These are phyloP conservation scores for Peucedramus taeniatus DNA, from an alignment of 2,113 vertebrate species.

Conservation along the genomic window DNA sequence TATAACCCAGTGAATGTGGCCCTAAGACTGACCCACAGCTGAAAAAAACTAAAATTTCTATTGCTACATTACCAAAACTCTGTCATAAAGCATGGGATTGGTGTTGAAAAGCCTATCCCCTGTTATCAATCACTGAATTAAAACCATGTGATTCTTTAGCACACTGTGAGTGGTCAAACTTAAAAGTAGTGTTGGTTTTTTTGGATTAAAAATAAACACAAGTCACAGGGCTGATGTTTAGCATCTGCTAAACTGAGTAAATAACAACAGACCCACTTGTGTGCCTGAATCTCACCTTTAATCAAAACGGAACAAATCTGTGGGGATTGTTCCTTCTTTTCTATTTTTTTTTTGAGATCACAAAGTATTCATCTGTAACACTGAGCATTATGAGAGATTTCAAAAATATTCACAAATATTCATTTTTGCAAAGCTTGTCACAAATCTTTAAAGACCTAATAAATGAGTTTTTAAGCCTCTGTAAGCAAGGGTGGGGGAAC, in stretches of 20 bases:
- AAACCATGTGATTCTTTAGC: background rate
- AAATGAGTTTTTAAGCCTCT: slow-evolving; percentile 52
- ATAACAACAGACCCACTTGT: background rate
- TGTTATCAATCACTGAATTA: background rate
- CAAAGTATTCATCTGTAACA: background rate
- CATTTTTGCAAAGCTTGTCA: slow-evolving; percentile 5
- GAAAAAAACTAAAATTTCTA: background rate
- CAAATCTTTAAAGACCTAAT: slow-evolving; percentile 8
- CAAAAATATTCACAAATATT: slow-evolving; percentile 32
- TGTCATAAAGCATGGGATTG: background rate
- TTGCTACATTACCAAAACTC: background rate
- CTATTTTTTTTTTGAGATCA: background rate
- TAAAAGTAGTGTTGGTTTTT: background rate
- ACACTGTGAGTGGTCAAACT: background rate
- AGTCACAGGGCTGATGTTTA: background rate
- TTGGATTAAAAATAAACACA: background rate
- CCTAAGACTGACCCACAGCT: background rate
- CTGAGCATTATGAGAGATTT: slow-evolving; percentile 25
- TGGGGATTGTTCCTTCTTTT: background rate
- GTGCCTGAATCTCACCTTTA: slow-evolving; percentile 22
- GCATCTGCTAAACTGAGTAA: background rate
- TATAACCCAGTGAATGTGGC: background rate
- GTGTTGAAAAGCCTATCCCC: background rate
- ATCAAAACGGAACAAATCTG: background rate
- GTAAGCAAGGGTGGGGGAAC: background rate